These are phyloP conservation scores for Porites evermanni DNA, from an alignment of 92 coral and sea anemone genomes.

Conservation along the genomic window DNA sequence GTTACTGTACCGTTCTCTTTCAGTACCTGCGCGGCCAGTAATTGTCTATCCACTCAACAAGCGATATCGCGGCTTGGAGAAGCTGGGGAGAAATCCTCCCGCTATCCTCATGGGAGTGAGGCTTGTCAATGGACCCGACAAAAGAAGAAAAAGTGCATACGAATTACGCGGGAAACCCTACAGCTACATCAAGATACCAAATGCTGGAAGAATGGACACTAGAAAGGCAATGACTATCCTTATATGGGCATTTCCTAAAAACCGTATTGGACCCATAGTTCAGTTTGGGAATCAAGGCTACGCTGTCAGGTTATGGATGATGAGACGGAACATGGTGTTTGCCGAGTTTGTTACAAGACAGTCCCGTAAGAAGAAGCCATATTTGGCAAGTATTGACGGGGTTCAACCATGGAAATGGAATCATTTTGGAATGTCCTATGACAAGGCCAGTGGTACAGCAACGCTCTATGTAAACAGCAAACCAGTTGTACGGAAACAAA, in stretches of 20 bases:
- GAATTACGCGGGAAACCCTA: slow-evolving; percentile 76
- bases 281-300: slow-evolving; percentile 67
- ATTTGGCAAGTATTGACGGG: slow-evolving; percentile 59
- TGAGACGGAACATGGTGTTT: slow-evolving; percentile 68
- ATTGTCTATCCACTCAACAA: slow-evolving; percentile 71
- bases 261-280: slow-evolving; percentile 77
- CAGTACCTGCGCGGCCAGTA: slow-evolving; percentile 67
- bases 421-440: slow-evolving; percentile 81
- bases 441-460: slow-evolving; percentile 77
- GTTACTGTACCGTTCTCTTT: neutral
- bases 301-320: slow-evolving; percentile 80
- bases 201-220: slow-evolving; percentile 71
- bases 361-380: slow-evolving; percentile 49
- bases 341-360: slow-evolving; percentile 75
- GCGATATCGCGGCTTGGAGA: slow-evolving; percentile 50
- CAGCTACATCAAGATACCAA: slow-evolving; percentile 79
- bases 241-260: slow-evolving; percentile 77
- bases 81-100: slow-evolving; percentile 56
- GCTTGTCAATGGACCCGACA: slow-evolving; percentile 68
- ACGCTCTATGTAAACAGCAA: slow-evolving; percentile 75
- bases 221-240: slow-evolving; percentile 74
- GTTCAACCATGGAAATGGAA: slow-evolving; percentile 82
- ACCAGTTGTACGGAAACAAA: slow-evolving; percentile 29
- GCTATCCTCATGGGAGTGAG: slow-evolving; percentile 56
- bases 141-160: slow-evolving; percentile 58